A percentile compares a stretch with the other conserved stretches of the same genome.
Evolutionary conservation across 2,888 invertebrate species (phyloP).

Genomic region (Hololepta plana): DNA sequence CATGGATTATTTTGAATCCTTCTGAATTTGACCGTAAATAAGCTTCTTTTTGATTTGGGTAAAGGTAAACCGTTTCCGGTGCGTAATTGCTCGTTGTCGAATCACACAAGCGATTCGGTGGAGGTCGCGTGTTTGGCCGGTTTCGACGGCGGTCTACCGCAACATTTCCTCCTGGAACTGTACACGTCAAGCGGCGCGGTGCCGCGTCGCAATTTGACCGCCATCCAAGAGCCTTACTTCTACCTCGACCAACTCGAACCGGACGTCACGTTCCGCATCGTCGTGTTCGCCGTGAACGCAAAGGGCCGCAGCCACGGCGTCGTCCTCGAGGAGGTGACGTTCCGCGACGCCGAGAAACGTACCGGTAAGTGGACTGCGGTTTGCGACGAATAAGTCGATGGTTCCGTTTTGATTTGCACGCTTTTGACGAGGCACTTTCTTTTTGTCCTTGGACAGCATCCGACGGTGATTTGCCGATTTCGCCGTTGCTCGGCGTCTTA

Average conservation of each 20-base stretch:
- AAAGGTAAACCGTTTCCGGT: slow-evolving; percentile 71
- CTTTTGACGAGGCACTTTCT: too few species aligned
- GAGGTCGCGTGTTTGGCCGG: slow-evolving; percentile 61
- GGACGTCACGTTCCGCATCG: slow-evolving; percentile 60
- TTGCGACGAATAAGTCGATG: not conserved
- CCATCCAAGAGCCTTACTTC: slow-evolving; percentile 51
- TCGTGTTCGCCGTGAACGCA: slow-evolving; percentile 61
- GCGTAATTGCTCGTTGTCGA: slow-evolving; percentile 68
- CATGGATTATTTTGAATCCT: too few species aligned
- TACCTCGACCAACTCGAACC: slow-evolving; percentile 61
- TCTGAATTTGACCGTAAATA: too few species aligned
- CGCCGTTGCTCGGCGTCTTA: slow-evolving; percentile 35
- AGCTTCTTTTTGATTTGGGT: too few species aligned
- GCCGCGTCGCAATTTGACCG: slow-evolving; percentile 41
- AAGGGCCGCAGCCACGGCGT: slow-evolving; percentile 63
- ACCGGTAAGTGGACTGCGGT: slow-evolving; percentile 34
- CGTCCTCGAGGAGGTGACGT: slow-evolving; percentile 55
- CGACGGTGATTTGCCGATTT: slow-evolving; percentile 33
- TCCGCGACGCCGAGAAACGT: slow-evolving; percentile 61
- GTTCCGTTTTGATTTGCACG: too few species aligned
- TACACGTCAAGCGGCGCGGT: slow-evolving; percentile 31
- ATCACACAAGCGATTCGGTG: slow-evolving; percentile 68
- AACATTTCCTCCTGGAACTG: slow-evolving; percentile 68
- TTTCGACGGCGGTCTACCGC: slow-evolving; percentile 79
- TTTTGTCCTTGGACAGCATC: slow-evolving; percentile 31